Base-by-base conservation (phyloP, 2,797 vertebrate species). In the Urocyon cinereoargenteus region DNA sequence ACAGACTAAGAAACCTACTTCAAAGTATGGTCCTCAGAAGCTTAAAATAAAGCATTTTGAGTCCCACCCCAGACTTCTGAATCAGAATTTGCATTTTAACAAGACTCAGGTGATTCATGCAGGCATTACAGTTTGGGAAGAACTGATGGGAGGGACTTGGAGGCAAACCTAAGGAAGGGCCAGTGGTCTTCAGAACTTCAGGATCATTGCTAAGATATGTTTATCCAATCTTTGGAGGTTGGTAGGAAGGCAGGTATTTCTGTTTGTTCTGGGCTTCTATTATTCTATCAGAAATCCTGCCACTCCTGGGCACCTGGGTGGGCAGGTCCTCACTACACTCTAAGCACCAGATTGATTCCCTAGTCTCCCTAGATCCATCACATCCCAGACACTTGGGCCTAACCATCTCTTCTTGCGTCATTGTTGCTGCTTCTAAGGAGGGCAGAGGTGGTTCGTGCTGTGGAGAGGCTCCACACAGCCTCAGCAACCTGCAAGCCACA, bases 71-170 rank as follows among this genome's bases (percentile, higher is more conserved):
- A 86, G 66, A 89, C 18, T 70, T 96, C 19, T 68, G 81, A 90
- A 62, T 78, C 51, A 61, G 36, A 83, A 57, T 86, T 64, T 94
- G 36, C 36, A n/a, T 84, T 87, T 96, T 53, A 70, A 45, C 40
- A 61, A 86, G 64, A 70, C 13, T 18, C 13, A 8, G 26, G 22
- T 3, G 19, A 59, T 77, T 49, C 3, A 2, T 19, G n/a, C 21
- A 12, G 19, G 57, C 3, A 12, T 45, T 64, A 16, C 6, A 49
- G 53, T 81, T 86, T 79, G 82, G 45, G 15, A 85, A 45, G 22
- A 2, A 45, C 15, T 49, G 24, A 55, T 49, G 0, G 26, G 34
- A 86, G 45, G 53, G 28, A 36, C 11, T 34, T 28, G 5, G 86
- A 96, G 72, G 64, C 59, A 89, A 59, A 55, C 5, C 28, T 66